Percentiles rank a stretch among this genome's conserved stretches.
These are phyloP conservation scores for Epiperipatus broadwayi DNA, from an alignment of 2,888 invertebrate genomes.

Conservation along the genomic window DNA sequence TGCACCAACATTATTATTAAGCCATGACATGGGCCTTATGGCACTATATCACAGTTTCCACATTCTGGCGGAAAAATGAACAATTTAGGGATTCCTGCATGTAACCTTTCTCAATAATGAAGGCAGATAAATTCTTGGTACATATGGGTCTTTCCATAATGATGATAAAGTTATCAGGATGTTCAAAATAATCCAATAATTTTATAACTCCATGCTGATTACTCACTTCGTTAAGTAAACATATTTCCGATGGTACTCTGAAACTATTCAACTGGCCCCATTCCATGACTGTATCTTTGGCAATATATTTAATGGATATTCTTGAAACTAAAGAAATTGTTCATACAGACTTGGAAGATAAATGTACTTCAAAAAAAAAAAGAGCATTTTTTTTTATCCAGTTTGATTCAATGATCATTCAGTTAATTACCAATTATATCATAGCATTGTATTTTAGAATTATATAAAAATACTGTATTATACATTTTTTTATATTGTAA, in stretches of 20 bases:
- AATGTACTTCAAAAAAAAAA: too few relatives aligned
- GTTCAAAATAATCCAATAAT: constrained; percentile 37
- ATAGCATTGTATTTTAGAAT: too few relatives aligned
- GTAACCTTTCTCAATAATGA: constrained; percentile 37
- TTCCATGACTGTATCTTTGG: constrained; percentile 34
- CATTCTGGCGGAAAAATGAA: constrained; percentile 37
- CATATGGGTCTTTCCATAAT: constrained; percentile 39
- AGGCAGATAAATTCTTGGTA: constrained; percentile 40
- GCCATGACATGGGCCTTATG: constrained; percentile 36
- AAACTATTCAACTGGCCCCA: constrained; percentile 35
- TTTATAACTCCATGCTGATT: constrained; percentile 36
- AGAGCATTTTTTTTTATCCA: too few relatives aligned
- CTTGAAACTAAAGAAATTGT: too few relatives aligned
- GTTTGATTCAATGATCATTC: too few relatives aligned
- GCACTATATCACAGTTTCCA: constrained; percentile 34
- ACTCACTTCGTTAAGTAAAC: constrained; percentile 33
- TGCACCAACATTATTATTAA: too few relatives aligned
- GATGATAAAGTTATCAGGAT: constrained; percentile 34
- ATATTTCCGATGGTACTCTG: constrained; percentile 37
- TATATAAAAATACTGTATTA: too few relatives aligned
- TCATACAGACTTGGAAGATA: constrained; percentile 31
- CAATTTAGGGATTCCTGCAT: constrained; percentile 34
- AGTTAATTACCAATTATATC: too few relatives aligned
- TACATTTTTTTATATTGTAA: too few relatives aligned
- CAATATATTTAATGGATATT: constrained; percentile 37